A percentile compares a stretch with the other conserved stretches of the same genome.
These are phyloP conservation scores for Ptilorrhoa leucosticta DNA, from an alignment of 2,113 vertebrate species.

Conservation along the genomic window DNA sequence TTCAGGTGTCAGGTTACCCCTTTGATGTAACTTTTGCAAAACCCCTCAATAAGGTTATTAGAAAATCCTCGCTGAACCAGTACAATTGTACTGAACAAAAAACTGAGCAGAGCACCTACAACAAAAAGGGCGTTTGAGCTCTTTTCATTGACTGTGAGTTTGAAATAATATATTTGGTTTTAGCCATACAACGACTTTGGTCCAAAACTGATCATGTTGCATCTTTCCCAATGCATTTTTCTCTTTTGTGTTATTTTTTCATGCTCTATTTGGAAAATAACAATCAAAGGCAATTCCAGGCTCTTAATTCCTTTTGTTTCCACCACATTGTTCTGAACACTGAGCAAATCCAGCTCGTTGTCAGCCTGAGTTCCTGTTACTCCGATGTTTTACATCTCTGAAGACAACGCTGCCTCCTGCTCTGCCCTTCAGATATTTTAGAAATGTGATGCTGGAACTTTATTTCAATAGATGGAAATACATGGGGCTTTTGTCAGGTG, in stretches of 20 bases:
- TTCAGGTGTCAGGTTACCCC: background rate
- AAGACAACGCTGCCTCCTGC: background rate
- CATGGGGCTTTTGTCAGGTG: background rate
- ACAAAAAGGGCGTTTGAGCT: background rate
- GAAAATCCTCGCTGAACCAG: background rate
- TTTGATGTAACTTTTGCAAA: background rate
- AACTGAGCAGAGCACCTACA: background rate
- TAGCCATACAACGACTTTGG: background rate
- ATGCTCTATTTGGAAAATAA: slow-evolving; percentile 4
- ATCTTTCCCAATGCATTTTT: background rate
- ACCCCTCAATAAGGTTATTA: background rate
- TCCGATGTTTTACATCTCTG: background rate
- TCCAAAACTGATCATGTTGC: background rate
- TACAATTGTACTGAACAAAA: background rate
- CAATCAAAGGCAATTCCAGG: background rate
- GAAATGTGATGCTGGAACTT: background rate
- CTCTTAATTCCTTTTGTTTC: slow-evolving; percentile 4
- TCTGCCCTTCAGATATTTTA: background rate
- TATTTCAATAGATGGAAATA: background rate
- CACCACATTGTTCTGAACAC: background rate
- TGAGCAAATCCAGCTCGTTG: background rate
- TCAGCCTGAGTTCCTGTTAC: background rate
- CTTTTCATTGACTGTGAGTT: background rate
- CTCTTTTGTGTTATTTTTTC: background rate
- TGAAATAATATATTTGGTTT: background rate